Evolutionary conservation across 1,140 invertebrate genomes (phyloP), one percentile per base, ranked within the genome.

Genomic region (Hydropsyche tenuis): DNA sequence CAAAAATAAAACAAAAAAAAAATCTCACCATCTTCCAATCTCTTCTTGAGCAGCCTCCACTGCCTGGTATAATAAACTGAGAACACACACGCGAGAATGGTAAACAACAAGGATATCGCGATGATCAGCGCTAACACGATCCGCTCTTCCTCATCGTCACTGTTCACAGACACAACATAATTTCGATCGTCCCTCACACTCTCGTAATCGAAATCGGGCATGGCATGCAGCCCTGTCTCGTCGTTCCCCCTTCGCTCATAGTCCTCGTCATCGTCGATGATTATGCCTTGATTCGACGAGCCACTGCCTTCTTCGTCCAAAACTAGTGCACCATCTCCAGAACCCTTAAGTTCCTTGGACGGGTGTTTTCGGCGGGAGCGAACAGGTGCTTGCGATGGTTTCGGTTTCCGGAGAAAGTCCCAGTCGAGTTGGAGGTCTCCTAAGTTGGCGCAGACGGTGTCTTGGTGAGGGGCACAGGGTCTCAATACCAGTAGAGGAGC

Each of bases 391-490:
- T n/a, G 1, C 66, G 45, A 11, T 20, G 22, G 56, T 65, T 64
- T 48, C 27, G 62, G 80, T 51, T 76, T 76, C 51, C 56, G 27
- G 14, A 83, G 79, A 69, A 85, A 86, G 46, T 87, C 86, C 79
- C 86, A 87, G 78, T 86, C 85, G 56, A 89, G 82, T 65, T 86
- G 81, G 56, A 90, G 82, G 62, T 88, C 86, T 18, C 85, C 86
- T 1, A 90, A 80, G 1, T 88, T 85, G 3, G 87, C 88, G 82
- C 90, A 91, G 51, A 88, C 81, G 0, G 90, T 89, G 81, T 91
- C 89, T 27, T 87, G 81, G 80, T 90, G 87, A 6, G 88, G 79
- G 37, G 88, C 86, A 80, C 90, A 91, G 42, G 89, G 89, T 69
- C 85, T 85, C 22, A 88, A 76, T 5, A 90, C 89, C n/a, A 89